These are phyloP conservation scores for Catotricha subobsoleta DNA, from an alignment of 2,888 invertebrate genomes.

Conservation along the genomic window DNA sequence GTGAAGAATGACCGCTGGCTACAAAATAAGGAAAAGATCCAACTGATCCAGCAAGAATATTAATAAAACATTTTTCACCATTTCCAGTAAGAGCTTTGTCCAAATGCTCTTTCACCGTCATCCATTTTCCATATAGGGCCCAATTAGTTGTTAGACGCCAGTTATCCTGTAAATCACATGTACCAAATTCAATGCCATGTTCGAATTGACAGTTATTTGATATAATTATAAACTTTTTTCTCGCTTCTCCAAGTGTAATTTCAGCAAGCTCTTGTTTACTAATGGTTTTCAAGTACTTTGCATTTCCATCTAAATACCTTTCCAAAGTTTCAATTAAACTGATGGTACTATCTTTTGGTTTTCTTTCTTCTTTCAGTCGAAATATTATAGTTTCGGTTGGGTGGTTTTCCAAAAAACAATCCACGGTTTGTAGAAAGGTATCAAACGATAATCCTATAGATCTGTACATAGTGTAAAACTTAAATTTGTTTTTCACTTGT, in stretches of 20 bases:
- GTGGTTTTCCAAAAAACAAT: background rate
- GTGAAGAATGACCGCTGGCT: constrained; percentile 1
- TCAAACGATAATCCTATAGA: too few relatives aligned
- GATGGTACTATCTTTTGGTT: background rate
- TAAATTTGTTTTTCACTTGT: background rate
- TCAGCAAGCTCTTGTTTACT: too few relatives aligned
- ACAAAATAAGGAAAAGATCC: constrained; percentile 2
- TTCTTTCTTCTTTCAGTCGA: constrained; percentile 1
- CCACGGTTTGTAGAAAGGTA: background rate
- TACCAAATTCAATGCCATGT: background rate
- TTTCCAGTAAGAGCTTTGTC: background rate
- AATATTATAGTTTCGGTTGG: constrained; percentile 2
- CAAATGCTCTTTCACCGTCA: background rate
- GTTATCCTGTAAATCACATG: background rate
- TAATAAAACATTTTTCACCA: background rate
- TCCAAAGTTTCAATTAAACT: background rate
- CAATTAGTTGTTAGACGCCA: background rate
- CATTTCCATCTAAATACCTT: background rate
- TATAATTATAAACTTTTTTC: constrained; percentile 3
- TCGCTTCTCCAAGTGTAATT: background rate
- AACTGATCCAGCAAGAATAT: constrained; percentile 1
- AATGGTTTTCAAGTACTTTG: too few relatives aligned
- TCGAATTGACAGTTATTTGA: background rate
- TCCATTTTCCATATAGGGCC: constrained; percentile 1
- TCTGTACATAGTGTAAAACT: too few relatives aligned